Conservation (phyloP, 2,888 invertebrate species). For the Psylliodes chrysocephalus region DNA sequence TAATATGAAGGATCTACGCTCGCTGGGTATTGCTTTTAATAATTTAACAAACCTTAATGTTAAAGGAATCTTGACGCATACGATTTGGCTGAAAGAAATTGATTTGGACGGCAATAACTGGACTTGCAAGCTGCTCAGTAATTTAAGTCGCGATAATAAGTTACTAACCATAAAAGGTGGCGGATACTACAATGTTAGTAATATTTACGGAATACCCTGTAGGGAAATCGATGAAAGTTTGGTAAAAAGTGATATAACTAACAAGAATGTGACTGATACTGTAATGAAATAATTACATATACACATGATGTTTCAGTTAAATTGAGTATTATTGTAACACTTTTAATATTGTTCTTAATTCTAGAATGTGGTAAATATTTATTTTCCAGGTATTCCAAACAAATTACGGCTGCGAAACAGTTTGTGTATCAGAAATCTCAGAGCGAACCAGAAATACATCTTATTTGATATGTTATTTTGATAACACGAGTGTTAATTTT, state of each 20-base stretch:
- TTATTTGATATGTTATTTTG: slow-evolving; percentile 23
- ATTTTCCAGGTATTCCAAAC: slow-evolving; percentile 26
- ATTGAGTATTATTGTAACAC: slow-evolving; percentile 19
- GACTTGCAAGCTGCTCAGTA: slow-evolving; percentile 29
- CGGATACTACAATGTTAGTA: slow-evolving; percentile 33
- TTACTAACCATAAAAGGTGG: slow-evolving; percentile 14
- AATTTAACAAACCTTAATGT: slow-evolving; percentile 33
- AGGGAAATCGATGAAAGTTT: slow-evolving; percentile 16
- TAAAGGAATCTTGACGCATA: slow-evolving; percentile 21
- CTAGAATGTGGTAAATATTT: slow-evolving; percentile 21
- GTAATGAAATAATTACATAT: slow-evolving; percentile 12
- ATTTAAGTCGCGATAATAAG: slow-evolving; percentile 23
- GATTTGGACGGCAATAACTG: slow-evolving; percentile 36
- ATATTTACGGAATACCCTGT: slow-evolving; percentile 37
- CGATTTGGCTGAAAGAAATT: slow-evolving; percentile 30
- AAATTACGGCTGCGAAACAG: slow-evolving; percentile 21
- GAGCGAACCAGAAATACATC: slow-evolving; percentile 37
- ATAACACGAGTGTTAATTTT: no score
- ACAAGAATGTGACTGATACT: no score
- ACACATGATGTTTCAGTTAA: slow-evolving; percentile 24
- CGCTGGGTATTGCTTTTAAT: slow-evolving; percentile 34
- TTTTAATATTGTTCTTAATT: slow-evolving; percentile 20
- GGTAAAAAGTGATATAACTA: no score
- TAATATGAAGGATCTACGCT: slow-evolving; percentile 22
- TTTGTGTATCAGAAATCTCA: slow-evolving; percentile 32